Evolutionary conservation across 2,888 invertebrate species (phyloP).

Genomic region (Cephus pulcher): DNA sequence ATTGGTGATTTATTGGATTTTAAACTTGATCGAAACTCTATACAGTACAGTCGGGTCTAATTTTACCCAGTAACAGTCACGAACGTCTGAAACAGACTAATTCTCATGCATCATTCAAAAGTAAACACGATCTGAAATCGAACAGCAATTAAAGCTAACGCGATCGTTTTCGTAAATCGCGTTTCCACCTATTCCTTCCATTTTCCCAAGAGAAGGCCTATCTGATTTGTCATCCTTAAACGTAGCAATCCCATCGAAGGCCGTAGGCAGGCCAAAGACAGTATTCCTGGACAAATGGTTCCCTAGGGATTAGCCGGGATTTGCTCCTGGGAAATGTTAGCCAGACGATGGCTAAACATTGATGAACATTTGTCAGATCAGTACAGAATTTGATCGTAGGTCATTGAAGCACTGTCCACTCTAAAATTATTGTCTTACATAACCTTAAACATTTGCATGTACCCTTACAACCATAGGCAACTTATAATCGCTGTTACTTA

Average conservation of each 20-base stretch:
- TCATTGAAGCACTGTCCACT: background rate
- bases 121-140: background rate
- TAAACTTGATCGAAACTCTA: background rate
- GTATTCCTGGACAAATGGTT: conserved; percentile 28
- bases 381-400: background rate
- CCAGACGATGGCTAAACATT: background rate
- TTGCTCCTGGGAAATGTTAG: conserved; percentile 33
- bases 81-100: no score
- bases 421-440: background rate
- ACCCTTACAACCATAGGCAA: background rate
- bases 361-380: background rate
- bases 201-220: conserved; percentile 24
- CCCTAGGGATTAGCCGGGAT: conserved; percentile 34
- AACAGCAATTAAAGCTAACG: background rate
- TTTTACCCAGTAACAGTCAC: background rate
- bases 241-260: background rate
- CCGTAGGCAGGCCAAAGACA: background rate
- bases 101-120: no score
- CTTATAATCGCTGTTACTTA: background rate
- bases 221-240: background rate
- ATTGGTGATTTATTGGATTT: background rate
- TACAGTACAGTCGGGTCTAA: background rate
- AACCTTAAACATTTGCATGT: background rate
- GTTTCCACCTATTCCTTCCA: conserved; percentile 2
- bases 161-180: background rate